These are phyloP conservation scores for Labeo calbasu DNA, from an alignment of 2,797 vertebrate species.

Conservation along the genomic window DNA sequence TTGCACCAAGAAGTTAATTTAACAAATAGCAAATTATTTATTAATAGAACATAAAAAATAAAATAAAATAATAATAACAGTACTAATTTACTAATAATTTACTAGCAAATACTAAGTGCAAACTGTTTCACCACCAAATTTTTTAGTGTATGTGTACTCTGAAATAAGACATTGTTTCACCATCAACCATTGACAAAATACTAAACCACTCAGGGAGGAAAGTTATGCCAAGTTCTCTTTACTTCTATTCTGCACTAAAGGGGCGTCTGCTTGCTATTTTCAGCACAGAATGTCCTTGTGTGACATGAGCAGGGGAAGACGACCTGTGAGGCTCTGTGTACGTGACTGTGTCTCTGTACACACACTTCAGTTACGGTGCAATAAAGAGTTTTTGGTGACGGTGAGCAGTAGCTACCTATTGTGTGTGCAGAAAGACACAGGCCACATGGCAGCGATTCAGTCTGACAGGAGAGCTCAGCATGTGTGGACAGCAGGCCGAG, in stretches of 20 bases:
- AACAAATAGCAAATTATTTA: background rate
- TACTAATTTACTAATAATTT: background rate
- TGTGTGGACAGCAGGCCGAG: constrained; percentile 59
- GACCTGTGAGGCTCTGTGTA: constrained; percentile 76
- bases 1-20: background rate
- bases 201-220: background rate
- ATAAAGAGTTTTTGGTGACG: background rate
- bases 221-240: background rate
- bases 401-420: background rate
- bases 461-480: constrained; percentile 60
- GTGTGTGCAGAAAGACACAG: background rate
- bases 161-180: background rate
- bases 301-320: constrained; percentile 42
- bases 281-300: constrained; percentile 42
- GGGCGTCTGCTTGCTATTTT: constrained; percentile 19
- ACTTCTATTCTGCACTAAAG: background rate
- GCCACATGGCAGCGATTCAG: constrained; percentile 64
- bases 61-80: background rate
- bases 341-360: constrained; percentile 1
- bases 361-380: background rate
- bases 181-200: background rate
- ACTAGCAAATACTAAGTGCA: background rate
- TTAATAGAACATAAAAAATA: background rate
- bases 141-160: background rate
- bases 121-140: background rate